Percentiles rank a stretch among this genome's conserved stretches.
Evolutionary conservation across 2,797 vertebrate species (phyloP).

Genomic region (Enteromius trimaculatus): DNA sequence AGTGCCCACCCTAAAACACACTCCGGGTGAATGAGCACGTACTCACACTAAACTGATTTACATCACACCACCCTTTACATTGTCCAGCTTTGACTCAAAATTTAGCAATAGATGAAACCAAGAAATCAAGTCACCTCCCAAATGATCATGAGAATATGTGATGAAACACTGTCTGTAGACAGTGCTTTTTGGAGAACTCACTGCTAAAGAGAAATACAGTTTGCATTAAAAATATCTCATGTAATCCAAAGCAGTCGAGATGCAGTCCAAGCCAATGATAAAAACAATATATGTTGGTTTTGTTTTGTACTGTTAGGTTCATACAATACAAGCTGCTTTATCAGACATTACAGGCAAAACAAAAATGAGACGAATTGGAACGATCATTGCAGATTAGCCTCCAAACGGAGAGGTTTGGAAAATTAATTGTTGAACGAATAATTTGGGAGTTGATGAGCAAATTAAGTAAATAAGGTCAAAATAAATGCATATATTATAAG

Average conservation of each 20-base stretch:
- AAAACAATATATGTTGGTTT: too few relatives aligned
- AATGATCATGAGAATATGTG: slow-evolving; percentile 21
- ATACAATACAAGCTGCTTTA: too few relatives aligned
- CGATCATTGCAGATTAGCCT: too few relatives aligned
- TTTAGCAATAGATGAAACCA: slow-evolving; percentile 25
- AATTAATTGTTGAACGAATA: too few relatives aligned
- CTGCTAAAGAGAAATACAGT: background rate
- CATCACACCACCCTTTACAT: background rate
- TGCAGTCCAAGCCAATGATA: too few relatives aligned
- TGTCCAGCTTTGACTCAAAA: background rate
- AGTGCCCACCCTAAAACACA: slow-evolving; percentile 40
- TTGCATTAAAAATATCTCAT: slow-evolving; percentile 2
- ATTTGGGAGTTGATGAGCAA: too few relatives aligned
- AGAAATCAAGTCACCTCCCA: background rate
- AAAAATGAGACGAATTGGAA: too few relatives aligned
- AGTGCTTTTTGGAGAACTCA: background rate
- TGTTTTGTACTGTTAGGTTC: too few relatives aligned
- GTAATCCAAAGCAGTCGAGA: background rate
- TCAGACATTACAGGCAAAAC: too few relatives aligned
- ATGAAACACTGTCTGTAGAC: slow-evolving; percentile 10
- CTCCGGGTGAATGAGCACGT: slow-evolving; percentile 12
- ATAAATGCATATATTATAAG: too few relatives aligned
- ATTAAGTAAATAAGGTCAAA: too few relatives aligned
- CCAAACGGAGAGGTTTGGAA: too few relatives aligned
- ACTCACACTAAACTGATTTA: background rate